Evolutionary conservation across 2,113 vertebrate species (phyloP).

Genomic region (Glareola pratincola): DNA sequence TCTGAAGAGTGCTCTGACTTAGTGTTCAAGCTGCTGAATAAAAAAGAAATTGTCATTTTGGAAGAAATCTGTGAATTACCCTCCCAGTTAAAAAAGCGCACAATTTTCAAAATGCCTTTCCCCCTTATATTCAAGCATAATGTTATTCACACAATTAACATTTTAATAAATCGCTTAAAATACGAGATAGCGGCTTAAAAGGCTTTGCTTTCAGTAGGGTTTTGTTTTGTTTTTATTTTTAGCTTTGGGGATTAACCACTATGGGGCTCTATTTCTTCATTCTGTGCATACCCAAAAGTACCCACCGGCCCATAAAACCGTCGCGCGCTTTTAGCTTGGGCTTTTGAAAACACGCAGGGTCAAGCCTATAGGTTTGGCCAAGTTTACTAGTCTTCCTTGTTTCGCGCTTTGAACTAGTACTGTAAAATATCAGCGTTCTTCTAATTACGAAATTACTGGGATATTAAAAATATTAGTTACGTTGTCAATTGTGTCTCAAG

Average conservation of each 20-base stretch:
- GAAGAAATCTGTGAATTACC: constrained; percentile 91
- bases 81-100: constrained; percentile 83
- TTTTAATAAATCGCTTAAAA: constrained; percentile 48
- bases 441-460: constrained; percentile 58
- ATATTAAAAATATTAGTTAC: constrained; percentile 73
- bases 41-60: constrained; percentile 90
- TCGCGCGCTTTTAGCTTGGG: background rate
- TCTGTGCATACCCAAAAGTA: constrained; percentile 55
- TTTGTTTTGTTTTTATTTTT: constrained; percentile 54
- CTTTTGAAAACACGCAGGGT: background rate
- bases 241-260: constrained; percentile 66
- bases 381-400: background rate
- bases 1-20: constrained; percentile 89
- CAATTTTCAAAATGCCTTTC: constrained; percentile 80
- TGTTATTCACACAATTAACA: constrained; percentile 48
- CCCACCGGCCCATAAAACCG: constrained; percentile 18
- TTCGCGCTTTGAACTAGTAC: background rate
- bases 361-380: background rate
- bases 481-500: constrained; percentile 57
- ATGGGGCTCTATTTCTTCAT: constrained; percentile 60
- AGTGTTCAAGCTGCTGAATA: constrained; percentile 89
- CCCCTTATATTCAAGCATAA: constrained; percentile 39
- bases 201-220: constrained; percentile 14
- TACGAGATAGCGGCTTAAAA: constrained; percentile 32
- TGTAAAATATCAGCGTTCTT: background rate